Conservation (phyloP, 2,888 invertebrate species). For the Eremobia ochroleuca region DNA sequence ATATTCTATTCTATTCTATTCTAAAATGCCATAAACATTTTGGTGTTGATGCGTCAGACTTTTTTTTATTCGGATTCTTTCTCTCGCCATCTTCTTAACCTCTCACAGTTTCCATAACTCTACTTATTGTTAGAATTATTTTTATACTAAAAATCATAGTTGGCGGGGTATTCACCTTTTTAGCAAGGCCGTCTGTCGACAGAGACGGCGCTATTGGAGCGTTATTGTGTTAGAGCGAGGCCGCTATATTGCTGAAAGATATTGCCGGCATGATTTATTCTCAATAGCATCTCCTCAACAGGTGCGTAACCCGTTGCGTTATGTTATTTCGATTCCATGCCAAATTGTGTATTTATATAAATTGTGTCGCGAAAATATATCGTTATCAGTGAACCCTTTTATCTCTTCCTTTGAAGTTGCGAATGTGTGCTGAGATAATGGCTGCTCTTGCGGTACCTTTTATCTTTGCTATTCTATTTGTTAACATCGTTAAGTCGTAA, state of each 20-base stretch:
- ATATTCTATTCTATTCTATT: no score
- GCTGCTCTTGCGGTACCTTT: conserved; percentile 31
- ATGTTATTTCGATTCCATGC: conserved; percentile 68
- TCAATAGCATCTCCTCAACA: conserved; percentile 61
- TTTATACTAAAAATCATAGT: conserved; percentile 69
- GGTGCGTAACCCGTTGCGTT: conserved; percentile 72
- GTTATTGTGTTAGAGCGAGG: conserved; percentile 62
- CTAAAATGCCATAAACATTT: no score
- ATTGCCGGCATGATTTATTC: conserved; percentile 66
- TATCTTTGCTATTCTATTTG: conserved; percentile 41
- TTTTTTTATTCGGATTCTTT: conserved; percentile 10
- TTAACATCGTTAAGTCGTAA: conserved; percentile 13
- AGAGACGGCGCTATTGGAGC: conserved; percentile 59
- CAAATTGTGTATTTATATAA: conserved; percentile 70
- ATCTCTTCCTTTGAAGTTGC: conserved; percentile 56
- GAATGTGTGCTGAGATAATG: conserved; percentile 37
- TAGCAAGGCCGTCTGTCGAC: conserved; percentile 77
- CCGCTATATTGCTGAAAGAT: conserved; percentile 65
- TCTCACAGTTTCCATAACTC: conserved; percentile 56
- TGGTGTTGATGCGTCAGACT: no score
- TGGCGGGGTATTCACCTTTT: conserved; percentile 79
- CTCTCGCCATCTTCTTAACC: conserved; percentile 16
- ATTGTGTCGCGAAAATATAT: conserved; percentile 55
- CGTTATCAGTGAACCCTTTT: conserved; percentile 58
- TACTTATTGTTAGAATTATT: conserved; percentile 70